A percentile compares a stretch with the other conserved stretches of the same genome.
These are phyloP conservation scores for Delphinus delphis DNA, from an alignment of 2,113 vertebrate genomes.

Conservation along the genomic window DNA sequence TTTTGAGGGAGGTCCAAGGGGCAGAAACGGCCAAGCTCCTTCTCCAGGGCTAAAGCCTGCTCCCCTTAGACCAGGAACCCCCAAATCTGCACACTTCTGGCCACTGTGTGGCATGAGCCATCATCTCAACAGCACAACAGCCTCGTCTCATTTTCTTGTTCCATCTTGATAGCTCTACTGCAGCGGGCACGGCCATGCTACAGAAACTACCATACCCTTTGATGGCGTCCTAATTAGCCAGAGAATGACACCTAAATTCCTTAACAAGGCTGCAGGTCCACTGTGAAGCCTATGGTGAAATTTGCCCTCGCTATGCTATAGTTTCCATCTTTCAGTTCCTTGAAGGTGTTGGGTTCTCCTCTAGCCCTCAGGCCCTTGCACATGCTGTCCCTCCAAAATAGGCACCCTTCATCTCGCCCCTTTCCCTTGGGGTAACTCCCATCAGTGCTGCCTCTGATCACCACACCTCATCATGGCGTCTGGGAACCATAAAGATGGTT, in stretches of 20 bases:
- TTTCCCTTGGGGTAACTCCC: background rate
- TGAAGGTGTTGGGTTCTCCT: background rate
- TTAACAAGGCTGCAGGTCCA: background rate
- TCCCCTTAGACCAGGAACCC: background rate
- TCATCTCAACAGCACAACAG: background rate
- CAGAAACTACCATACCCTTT: background rate
- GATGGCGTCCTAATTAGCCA: background rate
- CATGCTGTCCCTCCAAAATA: background rate
- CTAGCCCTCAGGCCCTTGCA: background rate
- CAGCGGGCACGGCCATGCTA: too few relatives aligned
- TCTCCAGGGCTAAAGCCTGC: background rate
- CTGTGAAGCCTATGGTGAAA: background rate
- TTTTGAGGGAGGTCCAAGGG: background rate
- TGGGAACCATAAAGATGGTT: background rate
- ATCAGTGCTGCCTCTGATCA: background rate
- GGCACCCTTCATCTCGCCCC: background rate
- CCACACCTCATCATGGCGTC: background rate
- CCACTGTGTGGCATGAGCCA: background rate
- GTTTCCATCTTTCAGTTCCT: background rate
- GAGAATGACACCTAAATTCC: background rate
- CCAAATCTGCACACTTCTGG: background rate
- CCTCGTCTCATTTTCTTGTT: background rate
- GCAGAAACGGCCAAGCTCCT: background rate
- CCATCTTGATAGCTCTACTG: fast-evolving
- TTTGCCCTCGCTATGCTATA: background rate